phyloP scores from a whole-genome alignment of 2,113 vertebrate genomes.

The Indri indri region DNA sequence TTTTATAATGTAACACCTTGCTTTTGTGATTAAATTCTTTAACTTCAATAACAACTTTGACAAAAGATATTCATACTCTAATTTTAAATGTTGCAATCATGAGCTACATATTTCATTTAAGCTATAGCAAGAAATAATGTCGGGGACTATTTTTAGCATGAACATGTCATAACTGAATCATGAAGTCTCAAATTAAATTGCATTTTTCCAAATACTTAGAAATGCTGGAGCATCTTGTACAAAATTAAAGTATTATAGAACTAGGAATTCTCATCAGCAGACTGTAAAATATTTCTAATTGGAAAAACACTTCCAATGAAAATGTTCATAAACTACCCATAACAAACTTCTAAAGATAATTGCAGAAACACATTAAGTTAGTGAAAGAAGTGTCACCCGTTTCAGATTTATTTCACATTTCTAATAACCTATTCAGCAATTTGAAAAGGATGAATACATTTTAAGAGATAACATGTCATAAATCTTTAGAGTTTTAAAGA shows the following conservation, averaged over 20 bases:
- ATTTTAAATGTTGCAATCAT: conserved; percentile 25
- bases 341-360: not conserved
- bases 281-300: not conserved
- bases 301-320: conserved; percentile 6
- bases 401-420: conserved; percentile 14
- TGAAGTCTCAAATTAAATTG: not conserved
- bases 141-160: not conserved
- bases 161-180: not conserved
- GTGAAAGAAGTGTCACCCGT: not conserved
- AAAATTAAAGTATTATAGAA: not conserved
- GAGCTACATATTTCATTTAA: not conserved
- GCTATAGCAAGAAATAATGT: conserved; percentile 16
- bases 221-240: not conserved
- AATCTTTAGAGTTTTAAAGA: not conserved
- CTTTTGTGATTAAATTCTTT: not conserved
- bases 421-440: not conserved
- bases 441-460: not conserved
- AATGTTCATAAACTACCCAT: not conserved
- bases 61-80: not conserved
- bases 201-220: conserved; percentile 26
- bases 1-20: not conserved
- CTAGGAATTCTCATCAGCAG: not conserved
- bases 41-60: not conserved
- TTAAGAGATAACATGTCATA: conserved; percentile 27
- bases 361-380: not conserved